Conservation (phyloP, 2,888 invertebrate species). For the Pseudoips prasinana region DNA sequence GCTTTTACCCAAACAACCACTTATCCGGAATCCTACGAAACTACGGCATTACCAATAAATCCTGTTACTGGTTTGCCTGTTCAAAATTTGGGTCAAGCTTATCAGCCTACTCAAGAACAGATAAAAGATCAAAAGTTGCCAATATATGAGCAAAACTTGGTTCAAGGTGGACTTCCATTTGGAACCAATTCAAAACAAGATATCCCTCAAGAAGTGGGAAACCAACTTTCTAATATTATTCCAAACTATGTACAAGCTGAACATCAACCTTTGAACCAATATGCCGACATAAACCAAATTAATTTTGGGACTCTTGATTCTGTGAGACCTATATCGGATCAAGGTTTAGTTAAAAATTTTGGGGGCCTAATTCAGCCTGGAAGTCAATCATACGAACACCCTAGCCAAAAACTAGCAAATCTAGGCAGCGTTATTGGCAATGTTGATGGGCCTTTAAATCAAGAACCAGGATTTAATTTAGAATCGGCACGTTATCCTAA, state of each 20-base stretch:
- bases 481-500: constrained; percentile 6
- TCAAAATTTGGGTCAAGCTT: constrained; percentile 1
- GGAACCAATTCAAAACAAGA: too few species aligned
- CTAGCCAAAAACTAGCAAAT: too few species aligned
- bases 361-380: too few species aligned
- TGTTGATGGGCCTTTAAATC: neutral
- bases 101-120: neutral
- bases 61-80: constrained; percentile 21
- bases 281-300: constrained; percentile 6
- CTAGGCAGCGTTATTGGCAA: too few species aligned
- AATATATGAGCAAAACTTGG: neutral
- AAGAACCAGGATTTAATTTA: constrained; percentile 4
- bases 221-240: too few species aligned
- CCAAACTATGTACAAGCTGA: neutral
- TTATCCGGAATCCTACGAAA: constrained; percentile 34
- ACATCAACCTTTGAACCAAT: constrained; percentile 7
- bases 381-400: too few species aligned
- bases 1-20: constrained; percentile 52
- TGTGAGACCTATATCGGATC: too few species aligned
- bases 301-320: neutral
- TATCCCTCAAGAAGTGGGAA: too few species aligned
- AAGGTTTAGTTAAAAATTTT: too few species aligned
- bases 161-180: neutral
- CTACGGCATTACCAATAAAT: constrained; percentile 14
- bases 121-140: constrained; percentile 3